Evolutionary conservation across 2,113 vertebrate genomes (phyloP).

Genomic region (Passer domesticus): DNA sequence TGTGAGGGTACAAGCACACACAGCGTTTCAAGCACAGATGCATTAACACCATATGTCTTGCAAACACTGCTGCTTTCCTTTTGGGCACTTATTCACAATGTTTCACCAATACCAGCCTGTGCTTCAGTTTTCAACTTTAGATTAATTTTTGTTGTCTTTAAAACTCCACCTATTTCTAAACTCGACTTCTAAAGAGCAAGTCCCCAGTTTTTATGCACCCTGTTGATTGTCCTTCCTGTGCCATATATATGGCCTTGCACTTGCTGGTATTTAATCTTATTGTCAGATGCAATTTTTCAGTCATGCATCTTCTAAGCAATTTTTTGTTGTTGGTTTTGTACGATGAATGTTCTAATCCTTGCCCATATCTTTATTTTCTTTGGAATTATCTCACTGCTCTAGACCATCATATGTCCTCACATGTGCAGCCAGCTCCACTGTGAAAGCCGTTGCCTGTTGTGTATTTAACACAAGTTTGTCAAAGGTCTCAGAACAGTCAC

Average conservation of each 20-base stretch:
- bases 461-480: not conserved
- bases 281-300: not conserved
- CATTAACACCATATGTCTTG: fast-evolving
- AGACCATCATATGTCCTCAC: not conserved
- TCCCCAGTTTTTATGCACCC: not conserved
- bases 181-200: not conserved
- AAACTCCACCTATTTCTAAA: not conserved
- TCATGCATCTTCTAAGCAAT: not conserved
- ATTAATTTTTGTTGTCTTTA: not conserved
- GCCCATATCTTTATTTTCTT: not conserved
- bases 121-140: not conserved
- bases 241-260: not conserved
- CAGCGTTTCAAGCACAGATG: not conserved
- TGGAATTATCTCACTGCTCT: not conserved
- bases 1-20: not conserved
- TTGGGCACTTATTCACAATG: not conserved
- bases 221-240: not conserved
- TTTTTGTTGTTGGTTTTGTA: not conserved
- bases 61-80: not conserved
- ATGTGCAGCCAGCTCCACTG: not conserved
- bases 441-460: not conserved
- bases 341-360: not conserved
- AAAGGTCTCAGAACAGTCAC: not conserved
- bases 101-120: not conserved
- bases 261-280: not conserved